Evolutionary conservation across 2,113 vertebrate species (phyloP), one percentile per base, ranked within the genome.

Genomic region (Rhombomys opimus): DNA sequence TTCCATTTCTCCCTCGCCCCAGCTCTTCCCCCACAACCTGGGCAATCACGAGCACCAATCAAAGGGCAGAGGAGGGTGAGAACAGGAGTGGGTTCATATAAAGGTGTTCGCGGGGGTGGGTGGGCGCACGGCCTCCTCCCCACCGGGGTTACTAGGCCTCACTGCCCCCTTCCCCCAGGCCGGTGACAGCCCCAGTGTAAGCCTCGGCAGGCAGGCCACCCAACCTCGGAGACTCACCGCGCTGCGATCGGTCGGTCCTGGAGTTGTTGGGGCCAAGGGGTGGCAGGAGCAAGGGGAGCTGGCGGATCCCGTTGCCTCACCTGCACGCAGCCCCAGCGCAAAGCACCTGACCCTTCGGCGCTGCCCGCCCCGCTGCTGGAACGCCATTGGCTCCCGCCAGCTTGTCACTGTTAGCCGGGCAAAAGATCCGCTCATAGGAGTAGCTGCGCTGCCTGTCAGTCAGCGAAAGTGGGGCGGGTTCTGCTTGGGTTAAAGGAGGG

Each of bases 391-490:
- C 73, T 95, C 3, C 35, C 0, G 81, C n/a, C 1, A 15, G 57
- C 46, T 32, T 1, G 73, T 38, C 76, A 7, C 65, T 35, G 18
- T 35, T 15, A 22, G 46, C 67, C 1, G 38, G 38, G 38, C 32
- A 12, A 2, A 27, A 65, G 59, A 52, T 59, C n/a, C 1, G 32
- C 52, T 65, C 23, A 23, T 7, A 25, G 54, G 46, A 97, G 81
- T 96, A 57, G 96, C 76, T 20, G 95, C 5, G 17, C 10, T 0
- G 30, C 80, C 68, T 92, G 95, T 95, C 96, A 95, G 82, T 97
- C 94, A 88, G 35, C 9, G 1, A 41, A n/a, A 41, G 10, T 2
- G 52, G 73, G 95, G 85, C 80, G 50, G 95, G 76, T 10, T 7
- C 82, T 52, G 88, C 3, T 20, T 7, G 72, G n/a, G 65, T 76